Base-by-base conservation (phyloP, 2,888 invertebrate species). In the Platycnemis pennipes region DNA sequence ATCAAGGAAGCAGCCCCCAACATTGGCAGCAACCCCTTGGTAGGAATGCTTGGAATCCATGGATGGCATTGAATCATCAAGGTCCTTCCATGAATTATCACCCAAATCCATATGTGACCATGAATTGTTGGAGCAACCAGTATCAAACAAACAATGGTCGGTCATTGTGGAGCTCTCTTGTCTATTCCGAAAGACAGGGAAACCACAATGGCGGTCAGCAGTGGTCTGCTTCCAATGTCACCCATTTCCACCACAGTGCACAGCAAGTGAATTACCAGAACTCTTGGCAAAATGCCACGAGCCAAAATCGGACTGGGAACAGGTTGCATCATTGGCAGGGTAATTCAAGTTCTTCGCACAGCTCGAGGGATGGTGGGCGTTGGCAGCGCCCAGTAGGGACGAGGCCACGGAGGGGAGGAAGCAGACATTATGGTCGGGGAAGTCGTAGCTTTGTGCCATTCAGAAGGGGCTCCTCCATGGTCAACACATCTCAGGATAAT, bases 131-230 rank as follows among this genome's bases (percentile, higher is more conserved):
- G 63, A 22, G 44, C 13, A 42, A 42, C 63, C 44, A 63, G 19
- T 91, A 37, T 91, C 56, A 44, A 26, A n/a, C 31, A n/a, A 37
- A 44, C 22, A 37, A 31, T 53, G 44, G 63, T 37, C 63, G 42
- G 63, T 42, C 89, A 56, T 1, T 45, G 5, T 91, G 91, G 91
- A n/a, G 56, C 16, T 91, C 91, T 22, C 44, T 44, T 13, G 91
- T 91, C 1, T 91, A 91, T 2, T 37, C 91, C 7, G 63, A 69
- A 13, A 91, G 91, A 56, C 91, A 56, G n/a, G n/a, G n/a, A 37
- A 45, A 56, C 53, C 42, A 11, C 13, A 45, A n/a, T 69, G 42
- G n/a, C 45, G 45, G n/a, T 42, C 87, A 77, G 77, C 77, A 77
- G 45, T 87, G 87, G 87, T 5, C 46, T 45, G 26, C 87, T 8